Base-by-base conservation (phyloP, 1,140 invertebrate genomes). In the Trichomalopsis sarcophagae region DNA sequence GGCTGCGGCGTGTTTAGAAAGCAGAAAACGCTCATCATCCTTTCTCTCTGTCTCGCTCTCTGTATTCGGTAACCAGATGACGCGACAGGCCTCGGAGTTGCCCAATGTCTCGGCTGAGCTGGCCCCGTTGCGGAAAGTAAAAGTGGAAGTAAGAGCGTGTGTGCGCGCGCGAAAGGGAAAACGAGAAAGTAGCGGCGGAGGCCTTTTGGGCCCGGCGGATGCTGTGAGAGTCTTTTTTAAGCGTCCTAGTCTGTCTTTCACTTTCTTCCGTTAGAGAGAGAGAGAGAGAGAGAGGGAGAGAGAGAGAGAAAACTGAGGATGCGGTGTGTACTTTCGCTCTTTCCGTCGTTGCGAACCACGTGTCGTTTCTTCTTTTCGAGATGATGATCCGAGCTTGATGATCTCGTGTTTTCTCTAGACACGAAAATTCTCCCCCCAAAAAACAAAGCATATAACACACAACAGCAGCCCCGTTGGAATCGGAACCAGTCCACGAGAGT, bases 1-100 rank as follows among this genome's bases (percentile, higher is more conserved):
- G 33, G 2, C 0, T 7, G n/a, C 13, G 50, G 36, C 50, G 76
- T 78, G 75, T 75, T 68, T 83, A 76, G 81, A 83, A 76, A 83
- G 81, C 81, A 77, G 81, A 62, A 44, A 83, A 14, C 27, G 44
- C 68, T 50, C 44, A 50, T 81, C 44, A 76, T 23, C 44, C 36
- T 40, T 40, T 27, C 17, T 40, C 30, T 75, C 17, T 33, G 13
- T 33, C 30, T 71, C 66, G 7, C 66, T n/a, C 27, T 69, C 11
- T 68, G 44, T 81, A 81, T 82, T 82, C 80, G 80, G 80, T 55
- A 81, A 81, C 33, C 79, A 33, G 79, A 74, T 47, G 80, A 66
- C 76, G 76, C 47, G 76, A 66, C 11, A 5, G 17, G 13, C 21
- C 27, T 27, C 66, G 66, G 5, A 7, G 10, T 74, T 82, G 44